These are phyloP conservation scores for Atopsyche davidsoni DNA, from an alignment of 1,140 invertebrate genomes.

Conservation along the genomic window DNA sequence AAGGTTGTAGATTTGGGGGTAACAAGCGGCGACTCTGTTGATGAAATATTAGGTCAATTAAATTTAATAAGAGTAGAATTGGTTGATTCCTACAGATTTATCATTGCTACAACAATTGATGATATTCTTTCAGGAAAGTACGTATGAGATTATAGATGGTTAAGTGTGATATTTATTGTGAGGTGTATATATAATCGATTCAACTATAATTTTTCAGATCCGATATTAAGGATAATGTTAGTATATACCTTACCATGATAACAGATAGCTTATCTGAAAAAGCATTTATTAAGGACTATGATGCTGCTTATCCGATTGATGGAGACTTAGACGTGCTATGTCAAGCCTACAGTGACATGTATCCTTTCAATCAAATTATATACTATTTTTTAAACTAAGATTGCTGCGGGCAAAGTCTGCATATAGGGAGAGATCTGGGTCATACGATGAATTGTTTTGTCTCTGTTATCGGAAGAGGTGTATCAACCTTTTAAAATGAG, in stretches of 20 bases:
- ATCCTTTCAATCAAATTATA: constrained; percentile 41
- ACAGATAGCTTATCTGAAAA: constrained; percentile 58
- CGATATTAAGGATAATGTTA: constrained; percentile 46
- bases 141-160: too few species aligned
- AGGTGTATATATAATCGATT: background rate
- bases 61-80: constrained; percentile 47
- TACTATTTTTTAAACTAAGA: background rate
- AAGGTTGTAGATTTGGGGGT: constrained; percentile 42
- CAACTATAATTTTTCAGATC: constrained; percentile 40
- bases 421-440: background rate
- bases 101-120: constrained; percentile 45
- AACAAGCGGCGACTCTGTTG: constrained; percentile 28
- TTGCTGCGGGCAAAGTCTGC: background rate
- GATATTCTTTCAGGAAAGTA: constrained; percentile 34
- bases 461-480: too few species aligned
- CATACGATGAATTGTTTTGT: too few species aligned
- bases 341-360: constrained; percentile 57
- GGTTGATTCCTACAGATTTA: constrained; percentile 45
- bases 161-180: background rate
- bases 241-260: constrained; percentile 56
- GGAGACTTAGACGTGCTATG: constrained; percentile 53
- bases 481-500: too few species aligned
- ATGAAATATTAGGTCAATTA: constrained; percentile 35
- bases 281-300: constrained; percentile 65
- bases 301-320: constrained; percentile 55